Evolutionary conservation across 2,888 invertebrate genomes (phyloP), one percentile per base, ranked within the genome.

Genomic region (Spisula subtruncata): DNA sequence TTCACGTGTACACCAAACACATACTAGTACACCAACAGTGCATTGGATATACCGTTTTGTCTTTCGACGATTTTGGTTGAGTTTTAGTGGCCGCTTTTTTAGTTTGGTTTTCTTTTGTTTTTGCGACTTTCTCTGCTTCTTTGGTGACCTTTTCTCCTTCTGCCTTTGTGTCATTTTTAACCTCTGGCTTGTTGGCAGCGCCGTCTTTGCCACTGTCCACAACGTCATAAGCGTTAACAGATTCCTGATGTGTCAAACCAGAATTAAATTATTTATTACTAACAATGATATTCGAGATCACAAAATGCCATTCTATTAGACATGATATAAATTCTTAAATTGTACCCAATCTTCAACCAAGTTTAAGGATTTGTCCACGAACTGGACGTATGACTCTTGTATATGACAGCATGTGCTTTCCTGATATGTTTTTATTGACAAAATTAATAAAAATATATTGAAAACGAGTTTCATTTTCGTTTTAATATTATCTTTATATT

Each of bases 71-170:
- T 12, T 66, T 66, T 66, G 60, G 60, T 66, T 10, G 60, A 12
- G n/a, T 66, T 66, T 66, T 66, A 66, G n/a, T 66, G 10, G n/a
- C 60, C 10, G 60, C n/a, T 66, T 66, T n/a, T 25, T 66, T 66
- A 66, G n/a, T 66, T 66, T n/a, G 60, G 25, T n/a, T n/a, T 66
- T 66, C 60, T 10, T 66, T 66, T 25, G 60, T 66, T 66, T 66
- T 66, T 25, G 25, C 60, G 4, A 0, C 25, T 12, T 25, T 66
- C 25, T 25, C 25, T 25, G 60, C 4, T 66, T 66, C n/a, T 66
- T n/a, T 66, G 60, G 25, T 66, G 2, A 25, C 12, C 6, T 66
- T 4, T 10, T 25, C 25, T n/a, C 25, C 60, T 5, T 10, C 60
- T 0, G n/a, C 8, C 60, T n/a, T 66, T n/a, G 60, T 66, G n/a